These are phyloP conservation scores for Falco punctatus DNA, from an alignment of 2,113 vertebrate genomes.

Conservation along the genomic window DNA sequence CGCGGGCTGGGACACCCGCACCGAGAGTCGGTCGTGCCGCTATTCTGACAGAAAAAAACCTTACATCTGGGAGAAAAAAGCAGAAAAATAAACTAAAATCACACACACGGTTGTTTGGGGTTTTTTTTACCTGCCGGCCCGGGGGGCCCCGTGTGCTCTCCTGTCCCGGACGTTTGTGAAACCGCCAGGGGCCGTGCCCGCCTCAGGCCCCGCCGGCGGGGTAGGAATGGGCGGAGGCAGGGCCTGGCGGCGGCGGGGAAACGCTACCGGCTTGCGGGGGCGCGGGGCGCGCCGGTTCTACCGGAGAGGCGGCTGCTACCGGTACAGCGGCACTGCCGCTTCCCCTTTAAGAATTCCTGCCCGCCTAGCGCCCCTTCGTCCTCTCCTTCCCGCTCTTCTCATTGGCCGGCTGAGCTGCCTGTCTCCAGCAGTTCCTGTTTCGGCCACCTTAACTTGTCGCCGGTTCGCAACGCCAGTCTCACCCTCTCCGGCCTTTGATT, in stretches of 20 bases:
- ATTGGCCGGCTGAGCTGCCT: neutral
- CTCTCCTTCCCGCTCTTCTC: neutral
- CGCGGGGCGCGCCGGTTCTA: too few species aligned
- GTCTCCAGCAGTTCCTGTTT: slow-evolving; percentile 29
- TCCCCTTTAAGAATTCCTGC: slow-evolving; percentile 62
- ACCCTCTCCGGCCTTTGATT: neutral
- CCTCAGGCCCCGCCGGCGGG: too few species aligned
- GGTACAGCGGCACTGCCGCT: neutral
- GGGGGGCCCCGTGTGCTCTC: accelerated
- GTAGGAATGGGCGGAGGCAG: too few species aligned
- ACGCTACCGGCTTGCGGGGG: too few species aligned
- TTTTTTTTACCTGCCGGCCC: neutral
- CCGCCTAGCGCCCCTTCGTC: neutral
- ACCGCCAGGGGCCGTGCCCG: neutral
- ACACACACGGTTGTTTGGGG: too few species aligned
- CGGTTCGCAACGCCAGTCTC: neutral
- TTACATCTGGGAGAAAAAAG: too few species aligned
- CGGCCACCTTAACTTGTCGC: slow-evolving; percentile 20
- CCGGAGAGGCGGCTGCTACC: too few species aligned
- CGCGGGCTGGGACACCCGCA: too few species aligned
- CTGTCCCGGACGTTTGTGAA: neutral
- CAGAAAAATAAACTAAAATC: too few species aligned
- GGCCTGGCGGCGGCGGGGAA: too few species aligned
- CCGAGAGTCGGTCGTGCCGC: too few species aligned
- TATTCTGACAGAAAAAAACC: neutral